phyloP scores from a whole-genome alignment of 2,888 invertebrate species.

The Perdita meconis region DNA sequence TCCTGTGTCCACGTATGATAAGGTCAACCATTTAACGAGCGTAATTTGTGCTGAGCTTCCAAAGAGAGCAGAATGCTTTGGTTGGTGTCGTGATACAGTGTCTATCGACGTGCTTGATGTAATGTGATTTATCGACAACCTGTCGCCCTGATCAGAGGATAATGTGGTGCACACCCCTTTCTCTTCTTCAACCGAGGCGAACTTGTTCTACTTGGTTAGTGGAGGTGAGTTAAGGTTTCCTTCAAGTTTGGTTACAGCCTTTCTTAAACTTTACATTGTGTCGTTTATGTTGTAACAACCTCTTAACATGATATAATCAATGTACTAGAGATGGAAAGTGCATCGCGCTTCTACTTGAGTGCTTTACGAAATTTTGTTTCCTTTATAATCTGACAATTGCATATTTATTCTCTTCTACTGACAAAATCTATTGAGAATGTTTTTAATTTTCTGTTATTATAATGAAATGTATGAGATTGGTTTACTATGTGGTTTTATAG shows the following conservation, averaged over 20 bases:
- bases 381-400: too few relatives aligned
- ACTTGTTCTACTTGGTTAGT: constrained; percentile 25
- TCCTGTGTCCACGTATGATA: background rate
- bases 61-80: constrained; percentile 14
- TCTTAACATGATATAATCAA: background rate
- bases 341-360: too few relatives aligned
- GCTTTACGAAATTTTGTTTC: too few relatives aligned
- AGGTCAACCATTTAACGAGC: constrained; percentile 1
- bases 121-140: constrained; percentile 71
- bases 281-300: background rate
- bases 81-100: constrained; percentile 40
- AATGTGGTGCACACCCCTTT: constrained; percentile 48
- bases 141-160: constrained; percentile 59
- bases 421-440: too few relatives aligned
- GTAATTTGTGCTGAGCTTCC: background rate
- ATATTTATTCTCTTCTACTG: too few relatives aligned
- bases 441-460: too few relatives aligned
- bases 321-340: too few relatives aligned
- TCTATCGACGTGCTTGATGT: constrained; percentile 54
- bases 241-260: constrained; percentile 38
- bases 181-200: constrained; percentile 22
- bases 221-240: constrained; percentile 23
- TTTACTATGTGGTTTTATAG: too few relatives aligned
- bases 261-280: constrained; percentile 1
- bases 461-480: too few relatives aligned